These are phyloP conservation scores for Caenorhabditis sinica DNA, from an alignment of 2,888 invertebrate species.

Conservation along the genomic window DNA sequence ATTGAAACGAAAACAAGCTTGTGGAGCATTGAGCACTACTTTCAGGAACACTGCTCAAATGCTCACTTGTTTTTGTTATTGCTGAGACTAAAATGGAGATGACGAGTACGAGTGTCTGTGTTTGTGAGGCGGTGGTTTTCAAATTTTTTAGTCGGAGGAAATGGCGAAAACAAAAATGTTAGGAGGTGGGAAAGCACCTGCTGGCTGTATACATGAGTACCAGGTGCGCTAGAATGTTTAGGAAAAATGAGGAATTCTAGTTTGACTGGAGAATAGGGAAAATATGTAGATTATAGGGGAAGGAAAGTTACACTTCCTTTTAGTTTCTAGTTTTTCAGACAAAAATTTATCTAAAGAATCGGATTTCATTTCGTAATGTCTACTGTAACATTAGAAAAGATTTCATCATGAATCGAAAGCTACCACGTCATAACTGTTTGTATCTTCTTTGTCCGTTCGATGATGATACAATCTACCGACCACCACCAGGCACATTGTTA, in stretches of 20 bases:
- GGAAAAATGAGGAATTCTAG: not conserved
- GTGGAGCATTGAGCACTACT: not conserved
- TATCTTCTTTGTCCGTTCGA: not conserved
- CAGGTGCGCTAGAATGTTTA: not conserved
- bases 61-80: conserved; percentile 42
- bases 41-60: not conserved
- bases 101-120: conserved; percentile 17
- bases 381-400: not conserved
- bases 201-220: not conserved
- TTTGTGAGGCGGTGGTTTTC: not conserved
- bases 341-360: not conserved
- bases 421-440: conserved; percentile 34
- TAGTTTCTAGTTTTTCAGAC: not conserved
- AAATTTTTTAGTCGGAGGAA: conserved; percentile 9
- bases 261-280: not conserved
- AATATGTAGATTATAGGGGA: not conserved
- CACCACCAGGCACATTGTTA: conserved; percentile 19
- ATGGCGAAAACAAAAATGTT: not conserved
- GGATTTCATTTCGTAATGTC: not conserved
- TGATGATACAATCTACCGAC: not conserved
- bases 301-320: conserved; percentile 9
- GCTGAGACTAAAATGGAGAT: conserved; percentile 1
- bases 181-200: not conserved
- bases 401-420: not conserved
- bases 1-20: not conserved